A percentile compares a stretch with the other conserved stretches of the same genome.
These are phyloP conservation scores for Aleiodes testaceus DNA, from an alignment of 2,888 invertebrate species.

Conservation along the genomic window DNA sequence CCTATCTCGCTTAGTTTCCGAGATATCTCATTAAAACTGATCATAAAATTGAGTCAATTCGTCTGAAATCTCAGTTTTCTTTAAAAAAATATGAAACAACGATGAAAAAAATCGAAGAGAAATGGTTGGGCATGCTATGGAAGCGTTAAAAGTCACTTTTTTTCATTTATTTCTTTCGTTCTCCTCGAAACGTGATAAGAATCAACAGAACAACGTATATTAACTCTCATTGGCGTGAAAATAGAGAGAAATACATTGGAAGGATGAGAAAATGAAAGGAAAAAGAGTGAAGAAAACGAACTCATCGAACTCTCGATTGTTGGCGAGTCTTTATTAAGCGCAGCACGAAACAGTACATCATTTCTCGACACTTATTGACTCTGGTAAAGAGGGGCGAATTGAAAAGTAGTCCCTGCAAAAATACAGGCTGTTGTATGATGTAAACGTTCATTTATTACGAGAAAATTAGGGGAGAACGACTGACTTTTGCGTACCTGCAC, in stretches of 20 bases:
- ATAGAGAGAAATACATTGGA: background rate
- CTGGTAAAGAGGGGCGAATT: slow-evolving; percentile 63
- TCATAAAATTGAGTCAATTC: no score
- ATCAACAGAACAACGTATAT: slow-evolving; percentile 5
- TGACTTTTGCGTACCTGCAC: slow-evolving; percentile 39
- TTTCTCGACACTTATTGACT: slow-evolving; percentile 72
- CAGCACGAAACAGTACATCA: slow-evolving; percentile 62
- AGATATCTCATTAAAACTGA: no score
- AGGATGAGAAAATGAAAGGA: background rate
- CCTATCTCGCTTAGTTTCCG: no score
- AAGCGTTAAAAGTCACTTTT: slow-evolving; percentile 19
- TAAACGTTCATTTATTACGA: no score
- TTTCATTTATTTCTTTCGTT: no score
- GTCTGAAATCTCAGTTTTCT: background rate
- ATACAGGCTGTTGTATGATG: background rate
- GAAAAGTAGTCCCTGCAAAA: slow-evolving; percentile 65
- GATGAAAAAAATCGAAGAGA: background rate
- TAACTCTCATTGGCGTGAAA: slow-evolving; percentile 9
- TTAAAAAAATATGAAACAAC: background rate
- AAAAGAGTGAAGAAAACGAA: background rate
- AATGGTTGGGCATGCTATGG: background rate
- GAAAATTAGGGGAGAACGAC: background rate
- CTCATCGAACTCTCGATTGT: slow-evolving; percentile 67
- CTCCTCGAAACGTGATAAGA: slow-evolving; percentile 36
- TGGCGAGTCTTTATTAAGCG: slow-evolving; percentile 38